Base-by-base conservation (phyloP, 2,113 vertebrate genomes). In the Amphilophus citrinellus region DNA sequence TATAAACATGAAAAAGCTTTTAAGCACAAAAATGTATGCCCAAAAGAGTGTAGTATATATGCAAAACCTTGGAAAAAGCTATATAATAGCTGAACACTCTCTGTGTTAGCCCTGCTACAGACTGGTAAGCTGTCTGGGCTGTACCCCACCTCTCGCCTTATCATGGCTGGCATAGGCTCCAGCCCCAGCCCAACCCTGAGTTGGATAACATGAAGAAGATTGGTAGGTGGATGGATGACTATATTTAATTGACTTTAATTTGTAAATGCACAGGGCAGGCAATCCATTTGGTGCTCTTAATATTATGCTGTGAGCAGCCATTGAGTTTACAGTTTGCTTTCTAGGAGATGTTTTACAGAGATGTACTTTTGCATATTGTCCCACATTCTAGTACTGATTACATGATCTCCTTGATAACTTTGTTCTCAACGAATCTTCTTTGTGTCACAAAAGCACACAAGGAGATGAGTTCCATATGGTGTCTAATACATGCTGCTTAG, bases 181-280 rank as follows among this genome's bases (percentile, higher is more conserved):
- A 39, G 37, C 37, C 7, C 8, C 3, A 11, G 3, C 1, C 2
- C 10, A 42, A 42, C 39, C 39, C 39, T 3, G 5, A 71, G 65
- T 24, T 6, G 9, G 65, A 71, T 18, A 71, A 71, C 42, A 42
- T 4, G 65, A 50, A 68, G 39, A 68, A 50, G 42, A 50, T 10
- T 39, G 37, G 37, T 50, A 42, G 42, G 7, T 71, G 47, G 47
- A 15, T 17, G 47, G 18, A 3, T 56, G 66, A 14, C 44, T 73
- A 30, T 73, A 47, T 53, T 15, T 53, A 73, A 73, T 13, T 73
- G 44, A 53, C 24, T 73, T 71, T 71, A 71, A 71, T 71, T 50
- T 73, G 66, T 73, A 73, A 53, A 73, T 73, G 20, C 44, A 73
- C 44, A n/a, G 66, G 66, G 44, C 17, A 53, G 66, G 24, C 18